Percentiles rank a stretch among this genome's conserved stretches.
Evolutionary conservation across 2,888 invertebrate species (phyloP).

Genomic region (Diadegma fenestrale): DNA sequence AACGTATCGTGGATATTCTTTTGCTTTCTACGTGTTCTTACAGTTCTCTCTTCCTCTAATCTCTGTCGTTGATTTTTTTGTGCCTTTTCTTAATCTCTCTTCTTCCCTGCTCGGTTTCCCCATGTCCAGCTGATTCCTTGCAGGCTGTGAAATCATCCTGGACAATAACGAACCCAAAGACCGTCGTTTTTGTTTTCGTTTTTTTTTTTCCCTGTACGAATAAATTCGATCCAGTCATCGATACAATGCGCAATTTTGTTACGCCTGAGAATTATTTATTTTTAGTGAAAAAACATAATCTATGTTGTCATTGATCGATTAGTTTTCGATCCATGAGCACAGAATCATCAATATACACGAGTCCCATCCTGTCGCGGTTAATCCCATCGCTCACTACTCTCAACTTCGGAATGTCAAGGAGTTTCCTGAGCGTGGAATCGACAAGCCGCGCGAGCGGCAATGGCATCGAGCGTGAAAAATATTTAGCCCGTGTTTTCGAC

Average conservation of each 20-base stretch:
- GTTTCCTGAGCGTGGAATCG: conserved; percentile 14
- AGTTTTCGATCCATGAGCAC: neutral
- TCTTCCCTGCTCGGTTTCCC: conserved; percentile 18
- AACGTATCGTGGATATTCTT: conserved; percentile 40
- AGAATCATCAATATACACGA: conserved; percentile 22
- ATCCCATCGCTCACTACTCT: conserved; percentile 13
- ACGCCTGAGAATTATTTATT: neutral
- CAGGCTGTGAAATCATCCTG: conserved; percentile 49
- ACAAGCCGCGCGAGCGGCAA: neutral
- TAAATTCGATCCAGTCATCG: neutral
- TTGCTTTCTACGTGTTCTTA: conserved; percentile 62
- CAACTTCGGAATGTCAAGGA: conserved; percentile 32
- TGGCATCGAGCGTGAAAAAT: neutral
- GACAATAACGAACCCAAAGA: conserved; percentile 45
- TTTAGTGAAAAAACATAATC: conserved; percentile 26
- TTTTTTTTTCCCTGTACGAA: conserved; percentile 1
- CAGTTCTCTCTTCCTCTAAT: conserved; percentile 28
- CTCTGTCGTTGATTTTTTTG: conserved; percentile 40
- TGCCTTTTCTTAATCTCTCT: conserved; percentile 18
- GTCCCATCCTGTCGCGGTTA: conserved; percentile 15
- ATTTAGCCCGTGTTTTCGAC: conserved; percentile 16
- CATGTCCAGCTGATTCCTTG: conserved; percentile 61
- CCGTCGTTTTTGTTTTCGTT: conserved; percentile 6
- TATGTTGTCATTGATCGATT: conserved; percentile 41
- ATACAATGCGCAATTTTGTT: conserved; percentile 4